Evolutionary conservation across 2,113 vertebrate genomes (phyloP), one percentile per base, ranked within the genome.

Genomic region (Trematomus loennbergii): DNA sequence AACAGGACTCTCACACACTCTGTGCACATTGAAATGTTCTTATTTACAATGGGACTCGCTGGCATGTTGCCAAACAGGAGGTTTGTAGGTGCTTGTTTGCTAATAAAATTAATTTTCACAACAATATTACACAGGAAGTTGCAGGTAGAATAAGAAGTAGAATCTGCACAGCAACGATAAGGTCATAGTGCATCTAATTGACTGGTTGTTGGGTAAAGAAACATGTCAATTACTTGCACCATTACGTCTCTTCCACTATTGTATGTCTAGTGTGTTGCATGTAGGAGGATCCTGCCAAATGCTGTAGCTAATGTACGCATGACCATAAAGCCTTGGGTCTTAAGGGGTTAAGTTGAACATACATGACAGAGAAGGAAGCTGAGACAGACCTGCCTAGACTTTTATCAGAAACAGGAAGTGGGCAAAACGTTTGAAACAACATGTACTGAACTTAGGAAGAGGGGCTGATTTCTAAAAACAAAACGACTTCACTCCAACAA

Each of bases 351-450:
- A 25, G 58, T 54, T 52, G 18, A 48, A 72, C 55, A 55, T 72
- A 71, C 3, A 10, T 15, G 12, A 29, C 61, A 68, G 4, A 52
- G 43, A 53, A 17, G 33, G 48, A 79, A 33, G 64, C 11, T 62
- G 33, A 46, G n/a, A 50, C 43, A 54, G 53, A 33, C 46, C 49
- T 22, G 55, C 20, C 12, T 20, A n/a, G 43, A 18, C 10, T 33
- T 33, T 59, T 55, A 59, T 66, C 72, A 40, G 58, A 22, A 52
- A 53, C 68, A 77, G 79, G 79, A 82, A 79, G 45, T 43, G 13
- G 59, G 48, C 80, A 75, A 58, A 43, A 50, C 20, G 53, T 33
- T 46, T 36, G 52, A 22, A 76, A 58, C 20, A 58, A 77, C 74
- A 81, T 9, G 0, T 45, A 33, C 15, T 54, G 18, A 55, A 25